Percentiles rank a stretch among this genome's conserved stretches.
These are phyloP conservation scores for Hedya salicella DNA, from an alignment of 2,888 invertebrate genomes.

Conservation along the genomic window DNA sequence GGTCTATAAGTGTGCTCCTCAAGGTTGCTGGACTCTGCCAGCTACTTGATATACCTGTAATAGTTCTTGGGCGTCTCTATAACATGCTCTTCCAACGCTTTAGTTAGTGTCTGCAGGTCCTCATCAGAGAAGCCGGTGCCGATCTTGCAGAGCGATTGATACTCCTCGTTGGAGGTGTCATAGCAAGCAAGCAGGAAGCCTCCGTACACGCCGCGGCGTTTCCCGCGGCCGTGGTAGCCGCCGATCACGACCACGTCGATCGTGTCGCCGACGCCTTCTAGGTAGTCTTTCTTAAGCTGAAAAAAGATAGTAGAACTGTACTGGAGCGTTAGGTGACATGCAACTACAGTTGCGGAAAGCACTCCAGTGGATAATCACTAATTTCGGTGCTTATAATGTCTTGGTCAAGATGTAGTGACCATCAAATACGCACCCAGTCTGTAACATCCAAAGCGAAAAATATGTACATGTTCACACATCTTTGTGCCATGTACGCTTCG, in stretches of 20 bases:
- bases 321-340: too few species aligned
- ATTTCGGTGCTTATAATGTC: too few species aligned
- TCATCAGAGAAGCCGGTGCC: slow-evolving; percentile 98
- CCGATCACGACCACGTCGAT: slow-evolving; percentile 98
- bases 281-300: slow-evolving; percentile 97
- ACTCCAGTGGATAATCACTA: too few species aligned
- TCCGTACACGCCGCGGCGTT: slow-evolving; percentile 96
- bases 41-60: slow-evolving; percentile 80
- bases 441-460: too few species aligned
- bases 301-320: too few species aligned
- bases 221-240: slow-evolving; percentile 96
- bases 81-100: slow-evolving; percentile 90
- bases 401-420: too few species aligned
- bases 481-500: too few species aligned
- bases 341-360: too few species aligned
- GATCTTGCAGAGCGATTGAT: slow-evolving; percentile 90
- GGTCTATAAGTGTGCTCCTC: too few species aligned
- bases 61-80: slow-evolving; percentile 91
- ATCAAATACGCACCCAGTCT: too few species aligned
- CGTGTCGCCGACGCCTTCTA: slow-evolving; percentile 98
- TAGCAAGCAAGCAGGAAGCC: slow-evolving; percentile 98
- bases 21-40: too few species aligned
- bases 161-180: slow-evolving; percentile 95
- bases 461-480: too few species aligned
- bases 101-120: slow-evolving; percentile 90